Base-by-base conservation (phyloP, 2,888 invertebrate genomes). In the Ennomos fuscantarius region DNA sequence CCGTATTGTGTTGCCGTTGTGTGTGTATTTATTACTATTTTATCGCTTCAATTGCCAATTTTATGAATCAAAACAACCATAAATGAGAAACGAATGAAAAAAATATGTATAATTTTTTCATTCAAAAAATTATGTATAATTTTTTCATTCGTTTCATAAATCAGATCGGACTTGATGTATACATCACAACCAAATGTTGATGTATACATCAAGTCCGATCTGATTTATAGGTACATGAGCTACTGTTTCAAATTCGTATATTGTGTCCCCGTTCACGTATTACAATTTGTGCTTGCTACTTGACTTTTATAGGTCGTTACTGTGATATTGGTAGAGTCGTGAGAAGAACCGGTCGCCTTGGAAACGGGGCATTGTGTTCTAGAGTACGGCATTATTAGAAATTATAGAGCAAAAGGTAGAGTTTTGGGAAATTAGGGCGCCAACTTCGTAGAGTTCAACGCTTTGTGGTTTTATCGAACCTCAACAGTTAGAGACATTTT, bases 291-390 rank as follows among this genome's bases (percentile, higher is more conserved):
- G 73, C 77, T 73, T 76, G 78, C 72, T 59, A 79, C 82, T 84
- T 78, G 81, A 79, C 69, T 82, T 84, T 86, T 84, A 87, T 85
- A 76, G 82, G 77, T 79, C 79, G 80, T 84, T 85, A 81, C 74
- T 70, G 73, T 82, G 79, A 82, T 83, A 85, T 84, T 82, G 80
- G 79, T 75, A 72, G 69, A 73, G 76, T 60, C 70, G 62, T 66
- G 58, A 54, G 58, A 53, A 58, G 48, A 59, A 41, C 58, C 54
- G 65, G 79, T 78, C 69, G 67, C 71, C 68, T 74, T 76, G 62
- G 68, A 55, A 74, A 78, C 73, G 62, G 46, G 44, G 43, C 43
- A 54, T 59, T 59, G 53, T 54, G 49, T 59, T 51, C 37, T 48
- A 49, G 44, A 43, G 46, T 60, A 54, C 15, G 32, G 43, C 40